Evolutionary conservation across 2,888 invertebrate species (phyloP), one percentile per base, ranked within the genome.

Genomic region (Lottia scabra): DNA sequence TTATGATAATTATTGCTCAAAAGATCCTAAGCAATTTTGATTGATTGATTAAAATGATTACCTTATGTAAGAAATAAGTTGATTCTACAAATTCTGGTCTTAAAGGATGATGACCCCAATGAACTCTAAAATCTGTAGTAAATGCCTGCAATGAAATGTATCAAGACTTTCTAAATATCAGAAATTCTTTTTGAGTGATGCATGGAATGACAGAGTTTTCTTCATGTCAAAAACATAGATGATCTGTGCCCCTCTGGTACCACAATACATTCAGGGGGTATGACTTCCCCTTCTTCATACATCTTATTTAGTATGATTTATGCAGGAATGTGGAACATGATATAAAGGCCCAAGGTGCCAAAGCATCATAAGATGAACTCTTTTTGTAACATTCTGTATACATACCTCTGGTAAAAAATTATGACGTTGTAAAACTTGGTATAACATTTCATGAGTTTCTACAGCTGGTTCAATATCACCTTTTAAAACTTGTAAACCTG

Each of bases 391-490:
- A n/a, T n/a, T n/a, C n/a, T n/a, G n/a, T 70, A n/a, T 27, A 16
- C 72, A 67, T 77, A 88, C 88, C 87, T 99, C 99, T 0, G 99
- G 99, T 85, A 99, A 94, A 90, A 99, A 98, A 77, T 97, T 98
- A 90, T 99, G 98, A 85, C 96, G 93, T 90, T 98, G 96, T 93
- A 98, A 96, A 16, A 99, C 97, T 91, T 99, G 98, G 90, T 97
- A 98, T 2, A 99, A 92, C 97, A 99, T 98, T 90, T 99, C 99
- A 88, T 99, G 99, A 0, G 97, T 98, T 91, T 98, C 98, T n/a
- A 99, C 97, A 0, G 99, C 99, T 12, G 98, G 96, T 85, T 96
- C 94, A 15, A 99, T 93, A 88, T 99, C 99, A 0, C 99, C 99
- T 84, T 93, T 93, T 64, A 94, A 86, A 5, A 94, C 93, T 91